Evolutionary conservation across 2,888 invertebrate genomes (phyloP).

Genomic region (Falcaria lacertinaria): DNA sequence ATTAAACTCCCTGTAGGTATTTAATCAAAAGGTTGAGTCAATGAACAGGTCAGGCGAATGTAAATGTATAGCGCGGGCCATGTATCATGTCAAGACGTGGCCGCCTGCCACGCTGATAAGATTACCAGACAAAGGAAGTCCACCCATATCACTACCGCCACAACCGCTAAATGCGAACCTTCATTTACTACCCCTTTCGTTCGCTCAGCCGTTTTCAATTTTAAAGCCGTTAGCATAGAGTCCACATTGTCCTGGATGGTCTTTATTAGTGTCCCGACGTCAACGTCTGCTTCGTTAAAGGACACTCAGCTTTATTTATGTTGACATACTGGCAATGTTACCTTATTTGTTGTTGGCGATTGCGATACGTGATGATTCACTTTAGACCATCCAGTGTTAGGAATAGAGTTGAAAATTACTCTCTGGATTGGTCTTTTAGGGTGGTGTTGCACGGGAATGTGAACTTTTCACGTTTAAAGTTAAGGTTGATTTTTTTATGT

Average conservation of each 20-base stretch:
- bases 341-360: conserved; percentile 63
- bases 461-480: conserved; percentile 40
- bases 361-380: conserved; percentile 29
- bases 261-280: conserved; percentile 68
- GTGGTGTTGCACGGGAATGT: conserved; percentile 40
- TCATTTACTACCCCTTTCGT: conserved; percentile 62
- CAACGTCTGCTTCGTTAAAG: conserved; percentile 77
- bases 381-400: conserved; percentile 38
- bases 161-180: conserved; percentile 71
- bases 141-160: conserved; percentile 75
- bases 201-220: conserved; percentile 35
- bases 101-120: conserved; percentile 69
- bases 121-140: conserved; percentile 79
- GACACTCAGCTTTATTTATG: conserved; percentile 79
- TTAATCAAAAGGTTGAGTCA: conserved; percentile 9
- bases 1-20: conserved; percentile 4
- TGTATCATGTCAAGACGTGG: conserved; percentile 72
- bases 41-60: conserved; percentile 24
- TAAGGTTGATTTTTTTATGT: conserved; percentile 46
- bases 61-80: conserved; percentile 53
- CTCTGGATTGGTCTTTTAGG: conserved; percentile 21
- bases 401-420: conserved; percentile 53
- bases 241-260: conserved; percentile 44
- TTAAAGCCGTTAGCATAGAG: conserved; percentile 47
- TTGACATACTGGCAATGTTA: conserved; percentile 74